These are phyloP conservation scores for Palythoa grandiflora DNA, from an alignment of 92 coral and sea anemone genomes.

Conservation along the genomic window DNA sequence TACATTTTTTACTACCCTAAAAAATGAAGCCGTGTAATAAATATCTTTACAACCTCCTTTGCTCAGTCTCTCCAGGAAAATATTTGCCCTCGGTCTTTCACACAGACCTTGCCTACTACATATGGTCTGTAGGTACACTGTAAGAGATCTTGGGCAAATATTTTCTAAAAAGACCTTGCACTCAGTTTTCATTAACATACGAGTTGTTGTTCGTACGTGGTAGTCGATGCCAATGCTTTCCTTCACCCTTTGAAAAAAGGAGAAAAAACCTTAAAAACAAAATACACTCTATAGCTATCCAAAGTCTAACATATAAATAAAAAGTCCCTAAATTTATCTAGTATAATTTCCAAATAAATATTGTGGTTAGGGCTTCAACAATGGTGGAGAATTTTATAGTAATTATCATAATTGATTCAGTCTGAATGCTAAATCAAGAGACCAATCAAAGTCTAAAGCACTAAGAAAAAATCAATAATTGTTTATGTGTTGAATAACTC, in stretches of 20 bases:
- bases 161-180: neutral
- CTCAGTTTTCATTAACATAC: neutral
- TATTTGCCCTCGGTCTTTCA: too few relatives aligned
- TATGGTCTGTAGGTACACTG: neutral
- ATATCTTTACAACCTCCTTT: neutral
- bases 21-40: neutral
- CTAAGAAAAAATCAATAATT: too few relatives aligned
- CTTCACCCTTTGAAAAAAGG: constrained; percentile 40
- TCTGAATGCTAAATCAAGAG: too few relatives aligned
- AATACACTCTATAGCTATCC: neutral
- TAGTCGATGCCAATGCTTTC: constrained; percentile 47
- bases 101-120: neutral
- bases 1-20: neutral
- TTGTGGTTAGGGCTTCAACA: too few relatives aligned
- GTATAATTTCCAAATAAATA: neutral
- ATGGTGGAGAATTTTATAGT: too few relatives aligned
- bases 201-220: constrained; percentile 30
- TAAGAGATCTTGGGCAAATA: neutral
- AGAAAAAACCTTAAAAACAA: neutral
- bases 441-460: too few relatives aligned
- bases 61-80: neutral
- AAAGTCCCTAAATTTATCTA: neutral
- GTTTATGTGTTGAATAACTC: too few relatives aligned
- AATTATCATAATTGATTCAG: too few relatives aligned
- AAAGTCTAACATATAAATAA: neutral